Conservation (phyloP, 53 echinoderm and acorn worm species). For the Henricia sp. region DNA sequence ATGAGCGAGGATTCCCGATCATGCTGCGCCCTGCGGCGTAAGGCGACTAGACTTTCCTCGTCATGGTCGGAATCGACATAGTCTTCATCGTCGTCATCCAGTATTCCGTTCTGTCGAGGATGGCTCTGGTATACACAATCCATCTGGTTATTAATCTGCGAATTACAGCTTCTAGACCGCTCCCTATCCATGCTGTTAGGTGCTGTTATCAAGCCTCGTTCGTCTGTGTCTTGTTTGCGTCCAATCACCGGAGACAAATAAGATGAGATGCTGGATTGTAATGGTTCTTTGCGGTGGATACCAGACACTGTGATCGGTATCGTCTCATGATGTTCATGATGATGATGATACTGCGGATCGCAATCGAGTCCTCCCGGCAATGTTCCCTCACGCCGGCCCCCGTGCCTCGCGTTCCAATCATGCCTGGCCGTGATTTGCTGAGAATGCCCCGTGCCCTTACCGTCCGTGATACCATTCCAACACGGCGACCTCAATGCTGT, state of each 20-base stretch:
- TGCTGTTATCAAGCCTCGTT: background rate
- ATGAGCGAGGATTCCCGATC: constrained; percentile 68
- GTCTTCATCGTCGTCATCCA: constrained; percentile 41
- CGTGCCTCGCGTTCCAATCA: constrained; percentile 45
- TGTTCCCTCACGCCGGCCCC: constrained; percentile 51
- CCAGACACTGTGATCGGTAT: constrained; percentile 33
- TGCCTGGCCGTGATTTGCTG: constrained; percentile 59
- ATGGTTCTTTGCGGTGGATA: constrained; percentile 9
- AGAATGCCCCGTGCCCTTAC: constrained; percentile 16
- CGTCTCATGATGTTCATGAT: constrained; percentile 38
- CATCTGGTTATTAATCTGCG: constrained; percentile 35
- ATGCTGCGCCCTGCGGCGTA: constrained; percentile 45
- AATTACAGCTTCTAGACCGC: constrained; percentile 4
- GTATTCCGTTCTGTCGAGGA: constrained; percentile 40
- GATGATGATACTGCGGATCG: constrained; percentile 5
- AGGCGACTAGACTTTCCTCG: constrained; percentile 33
- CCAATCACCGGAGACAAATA: constrained; percentile 51
- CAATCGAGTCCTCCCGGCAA: background rate
- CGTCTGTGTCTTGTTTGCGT: constrained; percentile 35
- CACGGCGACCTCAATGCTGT: background rate
- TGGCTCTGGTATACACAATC: constrained; percentile 25
- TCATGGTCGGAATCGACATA: constrained; percentile 53
- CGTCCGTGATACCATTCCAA: constrained; percentile 16
- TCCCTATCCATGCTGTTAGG: constrained; percentile 27
- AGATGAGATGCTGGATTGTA: constrained; percentile 27